Conservation (phyloP, 2,888 invertebrate genomes). For the Andrena hattorfiana region DNA sequence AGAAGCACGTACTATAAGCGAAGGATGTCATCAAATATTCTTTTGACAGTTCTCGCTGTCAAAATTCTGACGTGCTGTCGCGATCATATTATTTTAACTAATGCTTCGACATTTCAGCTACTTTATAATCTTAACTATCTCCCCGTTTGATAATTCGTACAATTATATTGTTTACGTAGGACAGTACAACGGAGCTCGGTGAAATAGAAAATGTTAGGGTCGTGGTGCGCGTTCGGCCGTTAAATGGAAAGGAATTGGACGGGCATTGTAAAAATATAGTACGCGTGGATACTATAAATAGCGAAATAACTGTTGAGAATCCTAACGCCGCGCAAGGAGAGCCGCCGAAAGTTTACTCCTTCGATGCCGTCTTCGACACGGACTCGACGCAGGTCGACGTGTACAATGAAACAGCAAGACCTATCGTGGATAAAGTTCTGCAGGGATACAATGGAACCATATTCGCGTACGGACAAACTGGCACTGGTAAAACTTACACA, state of each 20-base stretch:
- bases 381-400: conserved; percentile 96
- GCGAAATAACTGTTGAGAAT: conserved; percentile 92
- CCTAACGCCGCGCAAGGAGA: conserved; percentile 90
- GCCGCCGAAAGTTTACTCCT: conserved; percentile 95
- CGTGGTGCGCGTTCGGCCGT: conserved; percentile 96
- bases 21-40: conserved; percentile 18
- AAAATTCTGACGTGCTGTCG: conserved; percentile 24
- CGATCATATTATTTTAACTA: background rate
- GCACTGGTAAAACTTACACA: conserved; percentile 99
- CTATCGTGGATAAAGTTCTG: conserved; percentile 98
- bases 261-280: conserved; percentile 91
- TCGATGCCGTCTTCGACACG: conserved; percentile 96
- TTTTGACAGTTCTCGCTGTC: conserved; percentile 55
- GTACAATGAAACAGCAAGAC: conserved; percentile 97
- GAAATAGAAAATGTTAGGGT: conserved; percentile 98
- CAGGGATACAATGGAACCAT: conserved; percentile 98
- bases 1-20: background rate
- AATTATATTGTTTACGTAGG: conserved; percentile 80
- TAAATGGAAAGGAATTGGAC: conserved; percentile 93
- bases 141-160: background rate
- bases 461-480: conserved; percentile 96
- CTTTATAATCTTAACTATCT: background rate
- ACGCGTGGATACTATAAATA: conserved; percentile 91
- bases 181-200: conserved; percentile 86
- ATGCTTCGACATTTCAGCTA: background rate